Evolutionary conservation across 2,888 invertebrate species (phyloP), one percentile per base, ranked within the genome.

Genomic region (Pollenia griseotomentosa): DNA sequence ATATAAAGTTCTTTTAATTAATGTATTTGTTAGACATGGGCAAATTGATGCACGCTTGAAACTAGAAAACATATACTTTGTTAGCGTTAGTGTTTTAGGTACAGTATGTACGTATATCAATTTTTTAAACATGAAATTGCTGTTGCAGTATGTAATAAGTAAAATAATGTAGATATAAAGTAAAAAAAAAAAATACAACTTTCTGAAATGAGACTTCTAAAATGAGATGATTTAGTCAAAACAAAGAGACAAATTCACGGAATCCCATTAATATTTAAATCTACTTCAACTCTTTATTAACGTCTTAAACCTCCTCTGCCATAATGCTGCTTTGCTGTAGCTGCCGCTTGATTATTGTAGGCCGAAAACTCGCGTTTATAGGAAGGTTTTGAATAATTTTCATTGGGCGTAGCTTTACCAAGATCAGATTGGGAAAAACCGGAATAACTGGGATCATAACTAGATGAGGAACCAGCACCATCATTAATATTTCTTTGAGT

Each of bases 241-340:
- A 33, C 4, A 33, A 33, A 33, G 3, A 33, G 33, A 33, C 33
- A 33, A 2, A 33, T 33, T 16, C 63, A 6, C 2, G n/a, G 7
- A 42, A 8, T 63, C 12, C n/a, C 16, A 63, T 63, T 5, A 63
- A 42, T 44, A 33, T 0, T 33, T 33, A 33, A 33, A 33, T 33
- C 6, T 5, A 33, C 33, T 33, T 33, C 5, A 59, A 23, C 10
- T 1, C 12, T 14, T 9, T 3, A 55, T 86, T 44, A 87, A 44
- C 89, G 88, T 51, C 88, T 85, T 63, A 84, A 42, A 14, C 74
- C 86, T 14, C 89, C 89, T 19, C 89, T 87, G 0, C 89, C 88
- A 68, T 78, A 89, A 71, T 44, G 79, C 33, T 87, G 87, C 10
- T 44, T 8, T 10, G 33, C n/a, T 14, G 48, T 23, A 23, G 71